Conservation (phyloP, 2,888 invertebrate species). For the Megaustenia siamemsis region DNA sequence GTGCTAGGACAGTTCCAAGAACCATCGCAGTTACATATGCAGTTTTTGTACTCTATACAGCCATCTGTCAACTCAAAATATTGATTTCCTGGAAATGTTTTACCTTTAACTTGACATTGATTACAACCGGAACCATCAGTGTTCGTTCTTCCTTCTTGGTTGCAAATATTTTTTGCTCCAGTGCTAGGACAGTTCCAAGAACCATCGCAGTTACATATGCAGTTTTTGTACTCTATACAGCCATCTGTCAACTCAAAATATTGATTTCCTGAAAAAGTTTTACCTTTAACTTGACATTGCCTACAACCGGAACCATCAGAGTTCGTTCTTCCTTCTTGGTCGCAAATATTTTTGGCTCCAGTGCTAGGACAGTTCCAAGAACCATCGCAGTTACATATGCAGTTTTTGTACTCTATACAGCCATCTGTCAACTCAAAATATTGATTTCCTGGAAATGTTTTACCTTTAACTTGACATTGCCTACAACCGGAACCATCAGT, state of each 20-base stretch:
- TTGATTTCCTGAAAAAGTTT: constrained; percentile 63
- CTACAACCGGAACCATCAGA: not conserved
- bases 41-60: constrained; percentile 67
- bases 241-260: no score
- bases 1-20: constrained; percentile 66
- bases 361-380: constrained; percentile 63
- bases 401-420: not conserved
- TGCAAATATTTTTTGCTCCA: constrained; percentile 58
- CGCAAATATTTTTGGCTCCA: constrained; percentile 59
- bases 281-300: constrained; percentile 42
- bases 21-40: constrained; percentile 69
- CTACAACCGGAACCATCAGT: not conserved
- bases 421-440: not conserved
- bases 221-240: constrained; percentile 67
- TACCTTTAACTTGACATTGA: not conserved
- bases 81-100: not conserved
- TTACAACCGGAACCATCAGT: not conserved
- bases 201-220: constrained; percentile 69
- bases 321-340: constrained; percentile 50
- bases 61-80: constrained; percentile 63
- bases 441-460: not conserved
- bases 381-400: not conserved
- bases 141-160: no score
- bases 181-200: constrained; percentile 66
- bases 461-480: not conserved